These are phyloP conservation scores for Noctilio leporinus DNA, from an alignment of 2,113 vertebrate genomes.

Conservation along the genomic window DNA sequence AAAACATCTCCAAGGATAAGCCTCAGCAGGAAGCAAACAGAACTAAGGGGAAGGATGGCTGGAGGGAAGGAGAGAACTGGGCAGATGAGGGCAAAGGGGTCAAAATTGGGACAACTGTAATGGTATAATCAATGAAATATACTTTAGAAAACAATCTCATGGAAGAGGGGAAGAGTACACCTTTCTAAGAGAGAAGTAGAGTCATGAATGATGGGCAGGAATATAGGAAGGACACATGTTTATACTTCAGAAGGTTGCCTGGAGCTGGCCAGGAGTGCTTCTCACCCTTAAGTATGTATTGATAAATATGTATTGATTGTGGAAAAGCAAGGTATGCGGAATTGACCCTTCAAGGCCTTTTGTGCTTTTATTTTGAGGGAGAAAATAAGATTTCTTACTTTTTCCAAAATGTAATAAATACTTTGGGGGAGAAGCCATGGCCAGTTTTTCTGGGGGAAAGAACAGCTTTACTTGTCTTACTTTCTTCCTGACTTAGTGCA, in stretches of 20 bases:
- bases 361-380: not conserved
- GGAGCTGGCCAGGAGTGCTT: not conserved
- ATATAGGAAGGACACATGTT: not conserved
- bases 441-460: not conserved
- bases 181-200: not conserved
- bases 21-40: not conserved
- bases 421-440: not conserved
- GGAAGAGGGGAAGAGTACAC: not conserved
- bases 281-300: not conserved
- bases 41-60: too few species aligned
- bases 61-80: too few species aligned
- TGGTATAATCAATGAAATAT: too few species aligned
- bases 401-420: not conserved
- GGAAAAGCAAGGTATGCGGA: not conserved
- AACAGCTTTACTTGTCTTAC: not conserved
- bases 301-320: not conserved
- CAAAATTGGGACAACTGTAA: too few species aligned
- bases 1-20: not conserved
- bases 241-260: not conserved
- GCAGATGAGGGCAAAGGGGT: too few species aligned
- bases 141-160: not conserved
- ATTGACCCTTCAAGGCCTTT: conserved; percentile 5
- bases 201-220: not conserved
- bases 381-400: not conserved
- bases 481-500: not conserved